Evolutionary conservation across 2,797 vertebrate genomes (phyloP), one percentile per base, ranked within the genome.

Genomic region (Malurus splendens): DNA sequence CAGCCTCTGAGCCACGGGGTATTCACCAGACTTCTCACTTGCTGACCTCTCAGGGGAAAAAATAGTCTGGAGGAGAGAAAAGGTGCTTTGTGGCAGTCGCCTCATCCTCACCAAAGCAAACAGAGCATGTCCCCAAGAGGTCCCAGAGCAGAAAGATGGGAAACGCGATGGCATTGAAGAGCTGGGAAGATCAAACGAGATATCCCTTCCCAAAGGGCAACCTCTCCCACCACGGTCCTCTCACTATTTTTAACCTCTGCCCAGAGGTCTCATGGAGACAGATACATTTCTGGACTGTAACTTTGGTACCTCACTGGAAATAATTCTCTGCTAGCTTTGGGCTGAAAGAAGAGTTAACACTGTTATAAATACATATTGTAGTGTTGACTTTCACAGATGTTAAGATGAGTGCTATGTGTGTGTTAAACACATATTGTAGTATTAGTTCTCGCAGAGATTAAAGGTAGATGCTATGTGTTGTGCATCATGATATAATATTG

Each of bases 31-130:
- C 62, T 78, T 93, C 67, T 86, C 86, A 56, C 64, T 77, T 2
- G 0, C n/a, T 0, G 0, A 9, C n/a, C 38, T 6, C 27, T 18
- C 0, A 1, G 23, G 10, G 54, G 20, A 3, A 86, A 76, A 86
- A 90, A 54, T 23, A 64, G 57, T 12, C 51, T 28, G 76, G 22
- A 48, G 68, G 65, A 62, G 70, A 87, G 82, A 89, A 83, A 87
- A 77, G 44, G 6, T 3, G n/a, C 48, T 45, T 71, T 70, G 65
- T 89, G 79, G 42, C 30, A 85, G 65, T 44, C 4, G 1, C 57
- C 13, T 7, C 6, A 14, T 48, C 30, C 23, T 33, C 56, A 71
- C 64, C 71, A 82, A 74, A 71, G 59, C 66, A 72, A 94, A 86
- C 13, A 87, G 36, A 86, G 15, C 27, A 8, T 7, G 25, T 79